Percentiles rank a stretch among this genome's conserved stretches.
phyloP scores from a whole-genome alignment of 2,888 invertebrate species.

The Venusia cambrica region DNA sequence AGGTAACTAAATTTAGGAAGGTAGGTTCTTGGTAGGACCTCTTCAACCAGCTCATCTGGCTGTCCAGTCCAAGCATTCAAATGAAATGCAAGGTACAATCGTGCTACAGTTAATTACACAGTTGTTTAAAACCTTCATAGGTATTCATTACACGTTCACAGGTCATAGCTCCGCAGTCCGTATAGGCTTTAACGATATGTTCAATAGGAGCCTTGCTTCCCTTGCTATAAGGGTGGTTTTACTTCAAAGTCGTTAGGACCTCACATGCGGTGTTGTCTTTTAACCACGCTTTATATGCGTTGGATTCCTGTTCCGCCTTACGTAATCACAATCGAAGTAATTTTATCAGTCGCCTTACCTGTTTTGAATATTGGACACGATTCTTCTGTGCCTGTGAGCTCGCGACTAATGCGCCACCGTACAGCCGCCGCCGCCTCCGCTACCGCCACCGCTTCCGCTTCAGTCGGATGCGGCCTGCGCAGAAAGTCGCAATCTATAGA shows the following conservation, averaged over 20 bases:
- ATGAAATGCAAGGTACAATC: constrained; percentile 20
- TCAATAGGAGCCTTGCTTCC: constrained; percentile 1
- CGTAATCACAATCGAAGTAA: constrained; percentile 20
- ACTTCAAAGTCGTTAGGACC: constrained; percentile 13
- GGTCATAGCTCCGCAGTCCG: too few species aligned
- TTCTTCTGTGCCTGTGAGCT: constrained; percentile 1
- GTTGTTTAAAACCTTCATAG: constrained; percentile 20
- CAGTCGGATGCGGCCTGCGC: too few species aligned
- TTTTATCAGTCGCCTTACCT: constrained; percentile 20
- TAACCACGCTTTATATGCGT: constrained; percentile 25
- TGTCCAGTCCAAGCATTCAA: constrained; percentile 6
- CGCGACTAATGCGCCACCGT: too few species aligned
- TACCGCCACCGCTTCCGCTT: too few species aligned
- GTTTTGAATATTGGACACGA: constrained; percentile 18
- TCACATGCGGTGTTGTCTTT: constrained; percentile 20
- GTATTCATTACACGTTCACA: constrained; percentile 18
- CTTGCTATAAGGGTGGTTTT: constrained; percentile 10
- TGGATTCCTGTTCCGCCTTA: constrained; percentile 15
- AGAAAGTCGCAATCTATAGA: too few species aligned
- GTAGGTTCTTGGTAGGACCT: background rate
- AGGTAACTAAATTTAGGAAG: too few species aligned
- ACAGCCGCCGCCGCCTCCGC: too few species aligned
- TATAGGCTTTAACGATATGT: too few species aligned
- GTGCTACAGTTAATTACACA: constrained; percentile 24
- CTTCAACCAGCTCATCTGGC: background rate